These are phyloP conservation scores for Cladopsammia gracilis DNA, from an alignment of 64 coral and sea anemone species.

Conservation along the genomic window DNA sequence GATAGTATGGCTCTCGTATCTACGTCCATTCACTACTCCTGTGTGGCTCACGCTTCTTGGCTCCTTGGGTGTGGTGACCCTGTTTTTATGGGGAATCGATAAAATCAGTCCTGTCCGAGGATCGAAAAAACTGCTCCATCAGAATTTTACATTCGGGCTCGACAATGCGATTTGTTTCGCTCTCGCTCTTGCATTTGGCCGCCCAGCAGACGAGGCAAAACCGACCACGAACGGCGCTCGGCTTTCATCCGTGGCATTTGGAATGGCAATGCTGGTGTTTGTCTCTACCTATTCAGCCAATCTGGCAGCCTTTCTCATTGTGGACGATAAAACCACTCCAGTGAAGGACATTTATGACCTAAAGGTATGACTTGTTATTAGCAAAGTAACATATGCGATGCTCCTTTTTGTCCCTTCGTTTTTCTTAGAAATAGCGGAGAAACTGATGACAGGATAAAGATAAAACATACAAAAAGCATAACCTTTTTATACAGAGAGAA, in stretches of 20 bases:
- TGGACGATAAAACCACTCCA: conserved; percentile 86
- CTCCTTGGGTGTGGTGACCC: conserved; percentile 66
- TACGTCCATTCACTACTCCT: conserved; percentile 81
- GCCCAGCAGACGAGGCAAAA: conserved; percentile 86
- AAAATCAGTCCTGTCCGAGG: conserved; percentile 56
- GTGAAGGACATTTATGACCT: conserved; percentile 88
- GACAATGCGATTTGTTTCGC: conserved; percentile 92
- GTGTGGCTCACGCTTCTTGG: conserved; percentile 90
- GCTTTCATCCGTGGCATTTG: conserved; percentile 85
- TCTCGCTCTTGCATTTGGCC: conserved; percentile 88
- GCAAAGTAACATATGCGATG: too few relatives aligned
- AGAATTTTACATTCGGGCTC: conserved; percentile 54
- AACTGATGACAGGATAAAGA: too few relatives aligned
- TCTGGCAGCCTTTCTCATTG: conserved; percentile 88
- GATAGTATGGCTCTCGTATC: conserved; percentile 87
- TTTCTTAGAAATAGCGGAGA: too few relatives aligned
- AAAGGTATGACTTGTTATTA: conserved; percentile 54
- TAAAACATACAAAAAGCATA: too few relatives aligned
- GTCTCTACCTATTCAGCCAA: conserved; percentile 92
- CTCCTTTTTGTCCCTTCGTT: too few relatives aligned
- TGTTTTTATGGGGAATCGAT: conserved; percentile 83
- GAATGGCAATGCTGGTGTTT: conserved; percentile 91
- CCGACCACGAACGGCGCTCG: conserved; percentile 84
- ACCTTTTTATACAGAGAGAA: too few relatives aligned
- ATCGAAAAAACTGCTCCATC: conserved; percentile 22